Percentiles rank a stretch among this genome's conserved stretches.
These are phyloP conservation scores for Drosophila parabipectinata DNA, from an alignment of 1,140 invertebrate genomes.

Conservation along the genomic window DNA sequence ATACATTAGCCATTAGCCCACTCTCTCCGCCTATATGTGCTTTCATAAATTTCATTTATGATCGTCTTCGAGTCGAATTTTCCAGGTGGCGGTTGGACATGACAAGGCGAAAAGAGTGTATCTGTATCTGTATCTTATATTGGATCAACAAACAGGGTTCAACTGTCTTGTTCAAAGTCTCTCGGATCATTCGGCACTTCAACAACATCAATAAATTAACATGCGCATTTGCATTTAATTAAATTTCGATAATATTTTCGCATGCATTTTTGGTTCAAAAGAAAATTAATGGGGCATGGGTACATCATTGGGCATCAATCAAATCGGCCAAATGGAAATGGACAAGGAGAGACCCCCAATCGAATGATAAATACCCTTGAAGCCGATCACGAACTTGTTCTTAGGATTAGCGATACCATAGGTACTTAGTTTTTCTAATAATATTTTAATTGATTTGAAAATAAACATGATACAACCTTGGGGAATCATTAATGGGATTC, in stretches of 20 bases:
- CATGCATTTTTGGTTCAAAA: constrained; percentile 52
- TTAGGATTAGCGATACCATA: not conserved
- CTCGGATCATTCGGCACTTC: constrained; percentile 24
- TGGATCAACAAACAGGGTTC: constrained; percentile 31
- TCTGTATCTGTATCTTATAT: constrained; percentile 10
- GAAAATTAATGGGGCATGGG: constrained; percentile 67
- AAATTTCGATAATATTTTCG: constrained; percentile 55
- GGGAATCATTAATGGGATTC: not conserved
- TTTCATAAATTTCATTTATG: constrained; percentile 34
- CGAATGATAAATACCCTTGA: constrained; percentile 16
- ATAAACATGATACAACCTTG: not conserved
- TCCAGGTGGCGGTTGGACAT: constrained; percentile 41
- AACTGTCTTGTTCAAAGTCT: constrained; percentile 48
- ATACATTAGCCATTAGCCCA: constrained; percentile 21
- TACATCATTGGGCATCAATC: constrained; percentile 71
- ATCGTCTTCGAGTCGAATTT: constrained; percentile 21
- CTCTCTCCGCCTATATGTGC: constrained; percentile 16
- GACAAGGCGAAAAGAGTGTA: constrained; percentile 34
- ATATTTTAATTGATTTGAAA: not conserved
- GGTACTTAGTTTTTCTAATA: no score
- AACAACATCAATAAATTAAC: constrained; percentile 62
- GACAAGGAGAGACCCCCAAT: constrained; percentile 27
- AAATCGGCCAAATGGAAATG: constrained; percentile 48
- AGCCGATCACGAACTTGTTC: not conserved
- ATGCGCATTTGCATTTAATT: constrained; percentile 76